A percentile compares a stretch with the other conserved stretches of the same genome.
phyloP scores from a whole-genome alignment of 2,888 invertebrate genomes.

The Orthosia incerta region DNA sequence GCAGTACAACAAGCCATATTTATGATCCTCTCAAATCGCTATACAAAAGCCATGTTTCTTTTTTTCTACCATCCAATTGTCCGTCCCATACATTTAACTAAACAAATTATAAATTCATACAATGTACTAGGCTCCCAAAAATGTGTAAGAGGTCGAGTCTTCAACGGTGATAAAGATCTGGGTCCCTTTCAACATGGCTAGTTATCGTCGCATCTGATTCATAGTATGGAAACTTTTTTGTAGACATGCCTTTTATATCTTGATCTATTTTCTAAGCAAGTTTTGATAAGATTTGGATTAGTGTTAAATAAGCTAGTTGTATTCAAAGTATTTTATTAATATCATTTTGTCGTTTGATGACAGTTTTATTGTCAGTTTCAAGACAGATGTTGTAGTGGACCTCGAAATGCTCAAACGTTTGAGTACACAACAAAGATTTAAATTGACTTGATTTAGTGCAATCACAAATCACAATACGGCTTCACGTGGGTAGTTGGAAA shows the following conservation, averaged over 20 bases:
- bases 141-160: conserved; percentile 82
- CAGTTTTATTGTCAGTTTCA: conserved; percentile 50
- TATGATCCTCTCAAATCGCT: conserved; percentile 62
- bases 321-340: conserved; percentile 66
- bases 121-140: conserved; percentile 87
- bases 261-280: conserved; percentile 78
- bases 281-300: conserved; percentile 78
- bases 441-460: conserved; percentile 53
- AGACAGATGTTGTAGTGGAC: conserved; percentile 34
- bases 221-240: conserved; percentile 78
- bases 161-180: conserved; percentile 77
- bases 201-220: conserved; percentile 81
- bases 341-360: conserved; percentile 52
- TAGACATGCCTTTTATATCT: conserved; percentile 76
- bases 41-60: conserved; percentile 59
- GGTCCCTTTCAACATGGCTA: conserved; percentile 82
- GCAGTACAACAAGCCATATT: conserved; percentile 54
- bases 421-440: conserved; percentile 56
- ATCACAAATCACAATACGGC: conserved; percentile 58
- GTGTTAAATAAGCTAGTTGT: conserved; percentile 77
- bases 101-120: conserved; percentile 85
- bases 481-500: conserved; percentile 51
- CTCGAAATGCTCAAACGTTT: conserved; percentile 50
- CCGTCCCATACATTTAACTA: conserved; percentile 57
- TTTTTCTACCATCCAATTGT: conserved; percentile 59